These are phyloP conservation scores for Sapayoa aenigma DNA, from an alignment of 2,113 vertebrate genomes.

Conservation along the genomic window DNA sequence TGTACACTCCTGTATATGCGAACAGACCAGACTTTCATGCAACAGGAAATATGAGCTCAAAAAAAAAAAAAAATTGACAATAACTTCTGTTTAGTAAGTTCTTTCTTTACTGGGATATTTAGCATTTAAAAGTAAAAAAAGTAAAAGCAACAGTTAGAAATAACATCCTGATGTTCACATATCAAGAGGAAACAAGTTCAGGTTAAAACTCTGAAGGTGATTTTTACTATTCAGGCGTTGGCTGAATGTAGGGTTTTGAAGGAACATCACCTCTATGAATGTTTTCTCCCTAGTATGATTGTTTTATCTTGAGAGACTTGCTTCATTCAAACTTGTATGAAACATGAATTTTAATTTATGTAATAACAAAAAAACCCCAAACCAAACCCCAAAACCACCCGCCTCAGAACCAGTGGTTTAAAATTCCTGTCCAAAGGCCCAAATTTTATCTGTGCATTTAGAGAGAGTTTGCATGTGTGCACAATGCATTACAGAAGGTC, in stretches of 20 bases:
- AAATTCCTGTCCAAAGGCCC: background rate
- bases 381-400: background rate
- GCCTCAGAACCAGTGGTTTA: slow-evolving; percentile 9
- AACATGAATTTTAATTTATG: slow-evolving; percentile 1
- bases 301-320: slow-evolving; percentile 4
- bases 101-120: background rate
- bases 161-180: background rate
- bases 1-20: background rate
- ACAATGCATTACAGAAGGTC: background rate
- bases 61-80: background rate
- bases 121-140: background rate
- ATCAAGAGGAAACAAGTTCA: background rate
- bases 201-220: background rate
- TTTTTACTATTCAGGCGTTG: background rate
- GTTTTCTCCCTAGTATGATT: background rate
- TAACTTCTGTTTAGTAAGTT: background rate
- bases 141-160: background rate
- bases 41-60: background rate
- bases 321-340: slow-evolving; percentile 27
- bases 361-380: background rate
- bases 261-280: background rate
- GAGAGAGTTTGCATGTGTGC: background rate
- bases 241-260: background rate
- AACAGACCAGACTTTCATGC: background rate
- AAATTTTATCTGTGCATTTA: background rate